A percentile compares a stretch with the other conserved stretches of the same genome.
phyloP scores from a whole-genome alignment of 2,113 vertebrate species.

The Mesitornis unicolor region DNA sequence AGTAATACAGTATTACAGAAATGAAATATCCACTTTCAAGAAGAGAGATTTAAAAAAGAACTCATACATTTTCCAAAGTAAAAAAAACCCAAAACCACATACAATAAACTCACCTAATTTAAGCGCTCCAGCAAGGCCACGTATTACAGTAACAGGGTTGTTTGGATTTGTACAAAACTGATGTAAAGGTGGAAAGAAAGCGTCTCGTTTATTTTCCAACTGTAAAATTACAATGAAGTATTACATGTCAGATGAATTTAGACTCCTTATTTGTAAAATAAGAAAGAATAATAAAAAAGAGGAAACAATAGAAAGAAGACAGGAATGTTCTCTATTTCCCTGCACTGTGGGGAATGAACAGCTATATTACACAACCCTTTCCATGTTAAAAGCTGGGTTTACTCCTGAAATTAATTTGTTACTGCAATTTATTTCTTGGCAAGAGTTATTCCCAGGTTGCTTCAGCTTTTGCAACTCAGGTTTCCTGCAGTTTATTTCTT shows the following conservation, averaged over 20 bases:
- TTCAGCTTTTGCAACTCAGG: neutral
- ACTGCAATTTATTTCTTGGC: slow-evolving; percentile 37
- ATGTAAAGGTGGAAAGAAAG: slow-evolving; percentile 96
- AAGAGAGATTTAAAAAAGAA: neutral
- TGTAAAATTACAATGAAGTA: slow-evolving; percentile 71
- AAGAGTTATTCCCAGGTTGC: slow-evolving; percentile 21
- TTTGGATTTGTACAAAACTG: slow-evolving; percentile 99
- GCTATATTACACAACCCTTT: neutral
- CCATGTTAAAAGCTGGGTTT: neutral
- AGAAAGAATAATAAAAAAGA: neutral
- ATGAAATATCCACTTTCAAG: neutral
- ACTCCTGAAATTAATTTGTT: slow-evolving; percentile 30
- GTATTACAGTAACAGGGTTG: slow-evolving; percentile 98
- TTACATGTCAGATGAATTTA: slow-evolving; percentile 40
- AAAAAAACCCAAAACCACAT: neutral
- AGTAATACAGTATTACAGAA: neutral
- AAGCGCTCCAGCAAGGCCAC: slow-evolving; percentile 98
- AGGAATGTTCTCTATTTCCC: neutral
- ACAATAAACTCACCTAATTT: slow-evolving; percentile 80
- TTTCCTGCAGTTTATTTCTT: slow-evolving; percentile 27
- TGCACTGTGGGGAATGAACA: neutral
- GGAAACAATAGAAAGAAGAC: neutral
- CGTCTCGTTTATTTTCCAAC: slow-evolving; percentile 98
- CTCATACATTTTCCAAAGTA: neutral
- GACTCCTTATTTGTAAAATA: neutral